phyloP scores from a whole-genome alignment of 2,113 vertebrate genomes.

The Varanus komodoensis region DNA sequence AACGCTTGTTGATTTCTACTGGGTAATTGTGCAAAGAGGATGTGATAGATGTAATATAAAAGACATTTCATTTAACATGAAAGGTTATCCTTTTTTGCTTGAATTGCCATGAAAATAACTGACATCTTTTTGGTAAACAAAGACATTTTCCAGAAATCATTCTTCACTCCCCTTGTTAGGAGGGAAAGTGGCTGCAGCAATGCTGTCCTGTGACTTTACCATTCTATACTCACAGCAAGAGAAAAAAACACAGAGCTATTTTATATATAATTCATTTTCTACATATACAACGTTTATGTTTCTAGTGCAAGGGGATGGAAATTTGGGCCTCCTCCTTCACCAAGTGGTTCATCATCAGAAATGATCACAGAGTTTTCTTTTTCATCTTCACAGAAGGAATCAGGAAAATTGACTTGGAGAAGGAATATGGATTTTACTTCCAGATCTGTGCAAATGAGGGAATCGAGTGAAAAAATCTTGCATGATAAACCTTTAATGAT shows the following conservation, averaged over 20 bases:
- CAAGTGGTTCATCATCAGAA: neutral
- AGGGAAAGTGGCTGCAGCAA: neutral
- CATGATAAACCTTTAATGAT: too few relatives aligned
- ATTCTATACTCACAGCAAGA: neutral
- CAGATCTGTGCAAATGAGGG: too few relatives aligned
- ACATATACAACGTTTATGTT: neutral
- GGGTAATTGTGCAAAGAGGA: neutral
- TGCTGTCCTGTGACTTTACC: neutral
- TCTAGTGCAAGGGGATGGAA: neutral
- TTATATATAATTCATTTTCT: neutral
- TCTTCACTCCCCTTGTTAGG: neutral
- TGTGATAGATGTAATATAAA: neutral
- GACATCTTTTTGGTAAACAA: neutral
- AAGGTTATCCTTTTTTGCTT: neutral
- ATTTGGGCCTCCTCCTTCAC: neutral
- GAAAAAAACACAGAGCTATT: neutral
- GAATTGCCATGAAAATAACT: neutral
- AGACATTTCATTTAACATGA: neutral
- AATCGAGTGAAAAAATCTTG: too few relatives aligned
- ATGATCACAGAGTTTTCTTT: too few relatives aligned
- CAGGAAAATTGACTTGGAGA: too few relatives aligned
- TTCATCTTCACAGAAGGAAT: too few relatives aligned
- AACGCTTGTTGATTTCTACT: neutral
- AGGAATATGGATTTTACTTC: too few relatives aligned
- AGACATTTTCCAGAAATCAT: neutral